Conservation (phyloP, 2,888 invertebrate species). For the Machimus rusticus region DNA sequence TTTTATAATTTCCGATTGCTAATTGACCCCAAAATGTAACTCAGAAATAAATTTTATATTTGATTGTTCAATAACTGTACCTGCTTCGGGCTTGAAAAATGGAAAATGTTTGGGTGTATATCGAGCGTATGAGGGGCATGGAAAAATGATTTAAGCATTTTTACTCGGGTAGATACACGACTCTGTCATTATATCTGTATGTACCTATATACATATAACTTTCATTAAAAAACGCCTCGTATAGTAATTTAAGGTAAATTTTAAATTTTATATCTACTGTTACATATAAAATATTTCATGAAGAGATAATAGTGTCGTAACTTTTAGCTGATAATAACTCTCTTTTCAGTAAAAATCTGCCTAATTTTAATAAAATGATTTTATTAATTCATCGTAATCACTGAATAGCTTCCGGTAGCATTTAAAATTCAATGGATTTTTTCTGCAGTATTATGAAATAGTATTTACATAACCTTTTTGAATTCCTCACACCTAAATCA, state of each 20-base stretch:
- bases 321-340: not conserved
- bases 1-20: no score
- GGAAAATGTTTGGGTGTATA: no score
- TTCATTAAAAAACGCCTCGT: not conserved
- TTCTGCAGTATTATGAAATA: not conserved
- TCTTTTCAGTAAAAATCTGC: not conserved
- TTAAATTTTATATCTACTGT: not conserved
- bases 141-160: no score
- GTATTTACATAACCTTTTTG: not conserved
- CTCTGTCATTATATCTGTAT: no score
- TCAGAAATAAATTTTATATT: no score
- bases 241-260: not conserved
- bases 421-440: not conserved
- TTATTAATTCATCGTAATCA: not conserved
- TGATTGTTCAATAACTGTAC: no score
- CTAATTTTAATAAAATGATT: not conserved
- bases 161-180: no score
- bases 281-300: not conserved
- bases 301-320: not conserved
- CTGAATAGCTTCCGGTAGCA: not conserved
- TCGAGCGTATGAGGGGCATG: no score
- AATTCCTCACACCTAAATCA: not conserved
- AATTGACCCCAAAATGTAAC: no score
- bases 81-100: no score
- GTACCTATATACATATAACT: no score